These are phyloP conservation scores for Drosophila fungiperda DNA, from an alignment of 2,888 invertebrate species.

Conservation along the genomic window DNA sequence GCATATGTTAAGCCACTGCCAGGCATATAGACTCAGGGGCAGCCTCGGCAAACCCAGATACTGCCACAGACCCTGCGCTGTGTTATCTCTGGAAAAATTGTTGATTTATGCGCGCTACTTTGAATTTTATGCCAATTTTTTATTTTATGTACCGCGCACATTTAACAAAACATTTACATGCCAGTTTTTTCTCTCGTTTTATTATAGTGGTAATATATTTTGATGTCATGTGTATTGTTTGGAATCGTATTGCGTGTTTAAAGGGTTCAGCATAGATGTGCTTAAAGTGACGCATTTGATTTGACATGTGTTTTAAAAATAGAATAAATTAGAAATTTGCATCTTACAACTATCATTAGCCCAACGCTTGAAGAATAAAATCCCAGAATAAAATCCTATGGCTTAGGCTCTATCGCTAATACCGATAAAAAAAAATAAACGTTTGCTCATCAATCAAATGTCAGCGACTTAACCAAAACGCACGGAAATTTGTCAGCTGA, in stretches of 20 bases:
- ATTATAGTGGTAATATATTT: slow-evolving; percentile 38
- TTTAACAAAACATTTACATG: slow-evolving; percentile 78
- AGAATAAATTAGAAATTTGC: not conserved
- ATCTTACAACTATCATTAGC: slow-evolving; percentile 1
- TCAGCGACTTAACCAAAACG: slow-evolving; percentile 51
- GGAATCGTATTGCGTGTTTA: slow-evolving; percentile 9
- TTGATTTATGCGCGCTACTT: slow-evolving; percentile 68
- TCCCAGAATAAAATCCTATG: slow-evolving; percentile 14
- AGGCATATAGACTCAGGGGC: not conserved
- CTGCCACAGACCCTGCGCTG: slow-evolving; percentile 21
- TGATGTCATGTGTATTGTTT: slow-evolving; percentile 30
- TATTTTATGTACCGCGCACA: slow-evolving; percentile 53
- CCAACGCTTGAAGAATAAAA: not conserved
- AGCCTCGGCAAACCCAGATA: not conserved
- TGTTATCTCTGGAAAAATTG: slow-evolving; percentile 60
- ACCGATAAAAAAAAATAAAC: slow-evolving; percentile 32
- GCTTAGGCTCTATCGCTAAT: slow-evolving; percentile 31
- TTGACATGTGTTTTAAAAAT: not conserved
- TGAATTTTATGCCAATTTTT: slow-evolving; percentile 69
- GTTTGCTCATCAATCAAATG: slow-evolving; percentile 74
- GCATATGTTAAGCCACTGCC: slow-evolving; percentile 68
- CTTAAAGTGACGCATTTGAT: slow-evolving; percentile 1
- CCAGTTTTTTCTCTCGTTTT: slow-evolving; percentile 26
- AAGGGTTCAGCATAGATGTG: slow-evolving; percentile 39
- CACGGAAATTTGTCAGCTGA: slow-evolving; percentile 71